Evolutionary conservation across 2,888 invertebrate genomes (phyloP), one percentile per base, ranked within the genome.

Genomic region (Andrena praecox): DNA sequence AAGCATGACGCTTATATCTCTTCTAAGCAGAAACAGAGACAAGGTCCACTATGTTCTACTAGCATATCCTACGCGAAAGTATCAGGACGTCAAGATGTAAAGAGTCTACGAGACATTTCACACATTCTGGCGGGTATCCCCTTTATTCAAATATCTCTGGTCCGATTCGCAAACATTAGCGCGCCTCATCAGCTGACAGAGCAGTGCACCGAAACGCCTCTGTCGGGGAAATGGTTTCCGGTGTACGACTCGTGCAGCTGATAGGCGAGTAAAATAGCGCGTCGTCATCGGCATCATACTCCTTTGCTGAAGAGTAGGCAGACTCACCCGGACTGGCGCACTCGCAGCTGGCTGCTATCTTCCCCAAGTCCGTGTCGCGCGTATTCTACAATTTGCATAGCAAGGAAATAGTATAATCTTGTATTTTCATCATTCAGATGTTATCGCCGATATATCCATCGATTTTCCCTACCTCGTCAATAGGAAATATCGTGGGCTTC

Each of bases 201-300:
- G 80, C n/a, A 42, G 59, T 63, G 59, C 69, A 63, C 50, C 70
- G 50, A 24, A 73, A 73, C 31, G 20, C 42, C 12, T 54, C n/a
- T 82, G 35, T 67, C 69, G 35, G 54, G 84, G 69, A 63, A 80
- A 48, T 74, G 88, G 42, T 80, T 63, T 91, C 91, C 80, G 92
- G 90, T 8, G 91, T 90, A 66, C 89, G 80, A 80, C 91, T 93
- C 74, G 91, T 89, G 74, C 91, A 93, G 88, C 92, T 91, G 84
- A 91, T 89, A 50, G 92, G 90, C 42, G 93, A 92, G 84, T 91
- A 92, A 89, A 90, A 93, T 42, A 79, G 82, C 12, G 81, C 64
- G 33, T 93, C 91, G 35, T 73, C 85, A 56, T 93, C 92, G 42
- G 86, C 87, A 42, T 83, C 81, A 81, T 69, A 75, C 69, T 85